phyloP scores from a whole-genome alignment of 1,140 invertebrate species.

The Rhyacophila brunnea region DNA sequence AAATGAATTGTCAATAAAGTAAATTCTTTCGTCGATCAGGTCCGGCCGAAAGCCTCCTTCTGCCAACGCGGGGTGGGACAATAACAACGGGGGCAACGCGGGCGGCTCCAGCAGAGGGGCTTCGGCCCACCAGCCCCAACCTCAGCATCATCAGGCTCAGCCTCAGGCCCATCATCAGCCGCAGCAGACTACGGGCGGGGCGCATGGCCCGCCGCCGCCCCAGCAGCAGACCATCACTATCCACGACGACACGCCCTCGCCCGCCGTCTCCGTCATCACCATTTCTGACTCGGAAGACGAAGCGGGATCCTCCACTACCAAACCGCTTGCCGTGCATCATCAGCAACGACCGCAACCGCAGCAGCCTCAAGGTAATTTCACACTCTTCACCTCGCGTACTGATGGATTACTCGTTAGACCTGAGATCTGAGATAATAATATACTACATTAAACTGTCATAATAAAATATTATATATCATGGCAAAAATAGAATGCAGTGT shows the following conservation, averaged over 20 bases:
- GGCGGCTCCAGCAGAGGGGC: not conserved
- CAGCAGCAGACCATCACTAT: constrained; percentile 75
- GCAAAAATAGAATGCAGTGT: too few relatives aligned
- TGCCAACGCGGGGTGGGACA: constrained; percentile 22
- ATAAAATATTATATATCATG: too few relatives aligned
- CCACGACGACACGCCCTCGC: constrained; percentile 89
- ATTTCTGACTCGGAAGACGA: constrained; percentile 97
- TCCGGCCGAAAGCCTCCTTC: constrained; percentile 33
- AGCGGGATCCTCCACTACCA: constrained; percentile 29
- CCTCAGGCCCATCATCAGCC: constrained; percentile 29
- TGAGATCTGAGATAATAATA: too few relatives aligned
- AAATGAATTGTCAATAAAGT: too few relatives aligned
- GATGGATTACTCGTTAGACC: too few relatives aligned
- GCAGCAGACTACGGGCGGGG: constrained; percentile 33
- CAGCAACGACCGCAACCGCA: constrained; percentile 46
- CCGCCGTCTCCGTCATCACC: constrained; percentile 92
- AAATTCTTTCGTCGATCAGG: too few relatives aligned
- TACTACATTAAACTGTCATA: too few relatives aligned
- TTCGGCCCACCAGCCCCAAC: not conserved
- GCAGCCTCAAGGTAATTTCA: constrained; percentile 31
- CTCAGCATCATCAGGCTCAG: constrained; percentile 20
- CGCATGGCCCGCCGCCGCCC: constrained; percentile 30
- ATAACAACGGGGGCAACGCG: not conserved
- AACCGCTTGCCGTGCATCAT: constrained; percentile 37
- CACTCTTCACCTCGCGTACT: too few relatives aligned